These are phyloP conservation scores for Hucho hucho DNA, from an alignment of 2,113 vertebrate genomes.

Conservation along the genomic window DNA sequence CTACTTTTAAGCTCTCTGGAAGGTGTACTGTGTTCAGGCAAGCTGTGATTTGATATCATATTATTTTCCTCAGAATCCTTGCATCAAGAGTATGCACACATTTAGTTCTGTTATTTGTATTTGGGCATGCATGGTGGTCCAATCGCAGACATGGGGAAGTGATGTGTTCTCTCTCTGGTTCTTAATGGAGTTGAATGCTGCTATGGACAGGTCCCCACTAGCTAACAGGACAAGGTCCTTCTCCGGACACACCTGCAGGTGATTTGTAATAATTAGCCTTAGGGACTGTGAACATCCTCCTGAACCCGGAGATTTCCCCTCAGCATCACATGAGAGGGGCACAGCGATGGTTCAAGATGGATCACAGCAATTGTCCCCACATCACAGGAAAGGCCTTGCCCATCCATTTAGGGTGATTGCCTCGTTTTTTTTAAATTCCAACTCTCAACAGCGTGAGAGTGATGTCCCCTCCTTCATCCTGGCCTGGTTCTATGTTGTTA, in stretches of 20 bases:
- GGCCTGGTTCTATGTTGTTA: background rate
- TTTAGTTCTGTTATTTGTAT: slow-evolving; percentile 2
- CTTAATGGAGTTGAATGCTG: slow-evolving; percentile 15
- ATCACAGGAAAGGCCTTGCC: background rate
- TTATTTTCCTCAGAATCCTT: background rate
- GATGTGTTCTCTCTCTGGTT: slow-evolving; percentile 2
- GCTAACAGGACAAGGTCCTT: slow-evolving; percentile 12
- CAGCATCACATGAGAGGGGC: background rate
- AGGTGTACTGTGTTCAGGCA: no score
- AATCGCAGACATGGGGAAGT: background rate
- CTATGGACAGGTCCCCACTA: slow-evolving; percentile 23
- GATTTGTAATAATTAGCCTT: slow-evolving; percentile 37
- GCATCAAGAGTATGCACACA: background rate
- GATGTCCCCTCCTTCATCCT: background rate
- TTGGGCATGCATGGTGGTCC: slow-evolving; percentile 33
- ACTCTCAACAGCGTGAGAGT: background rate
- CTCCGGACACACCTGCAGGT: slow-evolving; percentile 30
- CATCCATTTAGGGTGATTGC: background rate
- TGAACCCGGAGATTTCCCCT: slow-evolving; percentile 28
- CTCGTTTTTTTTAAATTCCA: background rate
- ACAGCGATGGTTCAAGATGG: background rate
- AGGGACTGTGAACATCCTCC: slow-evolving; percentile 27
- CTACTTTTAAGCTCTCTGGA: background rate
- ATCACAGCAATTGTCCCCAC: slow-evolving; percentile 21
- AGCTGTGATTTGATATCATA: no score